phyloP scores from a whole-genome alignment of 2,888 invertebrate genomes.

The Cephus rjabovi region DNA sequence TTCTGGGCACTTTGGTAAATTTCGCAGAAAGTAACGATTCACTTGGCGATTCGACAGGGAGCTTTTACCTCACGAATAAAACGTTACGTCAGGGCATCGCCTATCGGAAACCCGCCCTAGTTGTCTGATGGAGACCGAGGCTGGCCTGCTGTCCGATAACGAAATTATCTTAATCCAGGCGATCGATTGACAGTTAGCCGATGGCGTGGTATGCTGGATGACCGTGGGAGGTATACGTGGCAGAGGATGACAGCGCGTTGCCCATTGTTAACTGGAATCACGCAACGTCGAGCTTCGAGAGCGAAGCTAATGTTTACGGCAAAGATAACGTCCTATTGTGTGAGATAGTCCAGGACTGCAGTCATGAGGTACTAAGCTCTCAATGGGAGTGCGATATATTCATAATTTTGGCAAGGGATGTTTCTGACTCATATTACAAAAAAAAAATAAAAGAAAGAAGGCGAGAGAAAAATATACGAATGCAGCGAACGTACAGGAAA shows the following conservation, averaged over 20 bases:
- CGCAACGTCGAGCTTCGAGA: not conserved
- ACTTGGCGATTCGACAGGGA: constrained; percentile 1
- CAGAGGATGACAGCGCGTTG: not conserved
- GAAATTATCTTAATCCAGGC: constrained; percentile 55
- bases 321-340: not conserved
- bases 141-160: constrained; percentile 45
- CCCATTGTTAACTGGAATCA: not conserved
- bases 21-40: not conserved
- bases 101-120: constrained; percentile 43
- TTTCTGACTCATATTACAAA: not conserved
- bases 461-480: not conserved
- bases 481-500: not conserved
- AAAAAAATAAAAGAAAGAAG: not conserved
- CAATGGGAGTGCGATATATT: not conserved
- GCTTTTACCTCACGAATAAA: constrained; percentile 37
- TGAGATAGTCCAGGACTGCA: not conserved
- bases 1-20: not conserved
- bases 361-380: not conserved
- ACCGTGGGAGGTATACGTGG: constrained; percentile 24
- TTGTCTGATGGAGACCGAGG: constrained; percentile 37
- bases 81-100: constrained; percentile 40
- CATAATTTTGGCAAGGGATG: not conserved
- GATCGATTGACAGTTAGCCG: constrained; percentile 57
- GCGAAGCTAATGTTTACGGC: not conserved
- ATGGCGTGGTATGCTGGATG: constrained; percentile 40